Evolutionary conservation across 2,888 invertebrate genomes (phyloP).

Genomic region (Agonopterix heracliana): DNA sequence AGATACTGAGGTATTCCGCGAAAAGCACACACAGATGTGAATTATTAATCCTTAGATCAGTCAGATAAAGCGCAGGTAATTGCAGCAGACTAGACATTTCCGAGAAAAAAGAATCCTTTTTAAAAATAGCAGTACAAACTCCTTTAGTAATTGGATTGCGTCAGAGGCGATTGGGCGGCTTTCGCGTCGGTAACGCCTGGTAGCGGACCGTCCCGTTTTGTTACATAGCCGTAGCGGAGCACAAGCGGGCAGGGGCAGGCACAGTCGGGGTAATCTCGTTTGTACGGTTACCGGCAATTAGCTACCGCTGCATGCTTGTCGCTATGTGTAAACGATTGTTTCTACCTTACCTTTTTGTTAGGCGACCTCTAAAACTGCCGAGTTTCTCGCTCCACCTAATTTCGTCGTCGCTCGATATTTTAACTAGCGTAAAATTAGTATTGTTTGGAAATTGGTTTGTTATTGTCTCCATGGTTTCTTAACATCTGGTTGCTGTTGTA

Average conservation of each 20-base stretch:
- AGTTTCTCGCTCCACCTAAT: too few species aligned
- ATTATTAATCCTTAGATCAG: too few species aligned
- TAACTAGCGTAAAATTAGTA: too few species aligned
- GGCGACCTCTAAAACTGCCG: not conserved
- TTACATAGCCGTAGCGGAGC: conserved; percentile 16
- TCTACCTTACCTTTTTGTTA: conserved; percentile 3
- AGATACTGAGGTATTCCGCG: too few species aligned
- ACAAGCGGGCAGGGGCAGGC: conserved; percentile 12
- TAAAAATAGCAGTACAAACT: conserved; percentile 30
- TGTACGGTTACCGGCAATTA: conserved; percentile 59
- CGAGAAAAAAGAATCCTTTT: conserved; percentile 11
- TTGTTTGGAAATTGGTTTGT: too few species aligned
- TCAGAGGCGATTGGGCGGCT: conserved; percentile 35
- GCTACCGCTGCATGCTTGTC: conserved; percentile 30
- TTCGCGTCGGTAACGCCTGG: conserved; percentile 10
- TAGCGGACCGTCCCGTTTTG: conserved; percentile 14
- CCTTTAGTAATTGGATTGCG: conserved; percentile 48
- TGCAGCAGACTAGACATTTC: too few species aligned
- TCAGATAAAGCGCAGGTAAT: too few species aligned
- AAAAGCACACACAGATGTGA: too few species aligned
- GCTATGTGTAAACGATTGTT: conserved; percentile 16
- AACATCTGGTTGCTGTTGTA: too few species aligned
- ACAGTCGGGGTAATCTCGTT: conserved; percentile 40
- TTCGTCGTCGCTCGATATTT: too few species aligned
- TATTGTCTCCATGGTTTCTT: too few species aligned